Conservation (phyloP, 1,140 invertebrate genomes). For the Physella acuta region DNA sequence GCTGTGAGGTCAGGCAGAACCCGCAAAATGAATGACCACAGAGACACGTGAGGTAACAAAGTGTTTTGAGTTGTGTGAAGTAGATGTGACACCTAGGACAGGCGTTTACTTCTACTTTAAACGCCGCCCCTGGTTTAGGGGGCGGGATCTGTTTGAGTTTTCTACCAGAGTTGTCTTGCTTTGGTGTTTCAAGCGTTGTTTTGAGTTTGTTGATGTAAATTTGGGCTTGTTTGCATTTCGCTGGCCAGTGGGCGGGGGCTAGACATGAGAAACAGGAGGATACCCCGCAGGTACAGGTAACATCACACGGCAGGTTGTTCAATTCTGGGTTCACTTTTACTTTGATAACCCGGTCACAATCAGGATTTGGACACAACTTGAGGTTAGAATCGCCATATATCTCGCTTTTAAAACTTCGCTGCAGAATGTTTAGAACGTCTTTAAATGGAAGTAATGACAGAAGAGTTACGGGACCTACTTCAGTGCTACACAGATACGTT, state of each 20-base stretch:
- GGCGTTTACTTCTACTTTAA: too few relatives aligned
- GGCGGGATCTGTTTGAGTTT: too few relatives aligned
- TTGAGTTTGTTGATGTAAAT: too few relatives aligned
- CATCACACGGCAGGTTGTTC: conserved; percentile 6
- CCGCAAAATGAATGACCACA: too few relatives aligned
- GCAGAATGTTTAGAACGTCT: conserved; percentile 27
- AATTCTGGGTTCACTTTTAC: neutral
- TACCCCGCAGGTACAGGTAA: conserved; percentile 35
- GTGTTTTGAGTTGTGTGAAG: too few relatives aligned
- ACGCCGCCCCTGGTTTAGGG: too few relatives aligned
- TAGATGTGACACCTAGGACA: too few relatives aligned
- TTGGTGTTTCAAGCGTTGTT: too few relatives aligned
- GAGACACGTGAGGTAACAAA: too few relatives aligned
- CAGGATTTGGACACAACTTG: conserved; percentile 44
- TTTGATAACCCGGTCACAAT: conserved; percentile 37
- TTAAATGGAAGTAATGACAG: conserved; percentile 34
- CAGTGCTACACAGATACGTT: conserved; percentile 33
- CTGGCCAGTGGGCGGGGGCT: conserved; percentile 40
- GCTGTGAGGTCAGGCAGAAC: too few relatives aligned
- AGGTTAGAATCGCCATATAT: conserved; percentile 14
- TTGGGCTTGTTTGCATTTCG: conserved; percentile 31
- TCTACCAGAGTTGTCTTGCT: too few relatives aligned
- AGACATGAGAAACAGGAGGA: conserved; percentile 40
- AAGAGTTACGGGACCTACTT: conserved; percentile 31
- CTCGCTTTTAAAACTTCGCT: conserved; percentile 23